These are phyloP conservation scores for Arothron firmamentum DNA, from an alignment of 2,113 vertebrate genomes.

Conservation along the genomic window DNA sequence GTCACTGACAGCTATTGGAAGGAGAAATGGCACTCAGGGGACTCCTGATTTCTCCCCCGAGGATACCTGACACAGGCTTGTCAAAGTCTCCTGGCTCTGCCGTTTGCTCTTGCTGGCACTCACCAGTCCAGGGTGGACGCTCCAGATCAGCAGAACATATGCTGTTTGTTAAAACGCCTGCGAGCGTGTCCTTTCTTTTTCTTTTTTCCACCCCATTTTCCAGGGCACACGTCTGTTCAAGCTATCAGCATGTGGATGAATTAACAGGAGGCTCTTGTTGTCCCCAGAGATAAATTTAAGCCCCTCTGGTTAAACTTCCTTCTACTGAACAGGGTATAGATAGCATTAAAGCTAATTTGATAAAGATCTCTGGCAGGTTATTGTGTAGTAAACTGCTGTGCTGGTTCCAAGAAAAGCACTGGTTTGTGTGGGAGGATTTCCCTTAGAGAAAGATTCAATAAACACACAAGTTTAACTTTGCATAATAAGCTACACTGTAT, in stretches of 20 bases:
- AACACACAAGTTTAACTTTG: too few species aligned
- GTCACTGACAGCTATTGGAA: constrained; percentile 48
- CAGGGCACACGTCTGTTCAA: constrained; percentile 72
- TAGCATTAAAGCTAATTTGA: neutral
- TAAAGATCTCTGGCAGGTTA: constrained; percentile 20
- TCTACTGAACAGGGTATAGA: neutral
- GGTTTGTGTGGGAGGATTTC: constrained; percentile 36
- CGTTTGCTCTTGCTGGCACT: constrained; percentile 65
- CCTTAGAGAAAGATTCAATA: too few species aligned
- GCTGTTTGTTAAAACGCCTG: constrained; percentile 75
- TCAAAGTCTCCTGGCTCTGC: constrained; percentile 63
- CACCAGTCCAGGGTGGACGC: constrained; percentile 69
- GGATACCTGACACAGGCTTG: constrained; percentile 65
- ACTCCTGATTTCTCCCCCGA: constrained; percentile 47
- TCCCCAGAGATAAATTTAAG: constrained; percentile 47
- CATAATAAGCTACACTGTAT: neutral
- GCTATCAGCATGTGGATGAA: constrained; percentile 68
- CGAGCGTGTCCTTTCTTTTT: constrained; percentile 37
- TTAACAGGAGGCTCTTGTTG: constrained; percentile 65
- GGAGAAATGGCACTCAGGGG: constrained; percentile 29
- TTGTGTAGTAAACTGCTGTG: constrained; percentile 42
- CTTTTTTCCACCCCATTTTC: constrained; percentile 40
- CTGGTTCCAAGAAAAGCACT: constrained; percentile 37
- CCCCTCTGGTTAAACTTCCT: constrained; percentile 37
- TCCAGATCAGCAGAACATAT: constrained; percentile 75